These are phyloP conservation scores for Drosophila nebulosa DNA, from an alignment of 1,140 invertebrate genomes.

Conservation along the genomic window DNA sequence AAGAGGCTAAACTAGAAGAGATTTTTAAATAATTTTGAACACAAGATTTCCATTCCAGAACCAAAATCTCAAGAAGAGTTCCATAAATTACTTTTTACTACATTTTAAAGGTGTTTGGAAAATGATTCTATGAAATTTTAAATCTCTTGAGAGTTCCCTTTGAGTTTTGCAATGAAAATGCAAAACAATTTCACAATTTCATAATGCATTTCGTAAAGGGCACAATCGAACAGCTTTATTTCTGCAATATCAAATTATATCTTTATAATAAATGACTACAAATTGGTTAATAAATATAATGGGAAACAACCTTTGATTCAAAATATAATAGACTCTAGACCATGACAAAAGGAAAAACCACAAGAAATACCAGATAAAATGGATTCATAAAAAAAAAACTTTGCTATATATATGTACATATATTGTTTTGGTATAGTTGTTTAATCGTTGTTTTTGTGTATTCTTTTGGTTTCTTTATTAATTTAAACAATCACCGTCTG, in stretches of 20 bases:
- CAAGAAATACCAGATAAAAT: conserved; percentile 32
- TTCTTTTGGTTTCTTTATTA: conserved; percentile 44
- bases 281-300: background rate
- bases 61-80: no score
- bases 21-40: no score
- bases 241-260: background rate
- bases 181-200: no score
- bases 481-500: conserved; percentile 65
- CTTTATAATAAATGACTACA: background rate
- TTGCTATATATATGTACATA: background rate
- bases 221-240: background rate
- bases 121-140: no score
- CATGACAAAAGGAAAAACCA: no score
- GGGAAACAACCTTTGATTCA: background rate
- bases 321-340: background rate
- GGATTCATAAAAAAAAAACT: conserved; percentile 33
- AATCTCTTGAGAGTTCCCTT: no score
- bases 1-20: no score
- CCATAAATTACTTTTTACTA: no score
- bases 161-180: no score
- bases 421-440: conserved; percentile 35
- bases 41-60: no score
- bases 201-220: background rate
- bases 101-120: no score
- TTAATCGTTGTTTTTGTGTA: conserved; percentile 47